Evolutionary conservation across 2,113 vertebrate genomes (phyloP).

Genomic region (Otocyon megalotis): DNA sequence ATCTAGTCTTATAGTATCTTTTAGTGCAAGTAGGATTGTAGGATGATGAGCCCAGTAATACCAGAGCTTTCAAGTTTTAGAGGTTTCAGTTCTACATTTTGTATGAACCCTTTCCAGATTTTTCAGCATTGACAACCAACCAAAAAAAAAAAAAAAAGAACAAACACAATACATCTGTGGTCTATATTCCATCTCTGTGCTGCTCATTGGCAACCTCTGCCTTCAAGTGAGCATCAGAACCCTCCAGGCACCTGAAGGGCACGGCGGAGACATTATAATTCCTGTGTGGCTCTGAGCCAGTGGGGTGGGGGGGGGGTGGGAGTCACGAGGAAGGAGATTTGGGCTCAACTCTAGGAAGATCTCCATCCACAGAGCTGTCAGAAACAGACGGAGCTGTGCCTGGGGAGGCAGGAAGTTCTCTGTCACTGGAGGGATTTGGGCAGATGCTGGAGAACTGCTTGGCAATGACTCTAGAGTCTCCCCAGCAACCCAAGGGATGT

Average conservation of each 20-base stretch:
- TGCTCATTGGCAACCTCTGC: not conserved
- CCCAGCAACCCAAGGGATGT: not conserved
- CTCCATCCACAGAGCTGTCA: conserved; percentile 61
- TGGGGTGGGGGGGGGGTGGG: not conserved
- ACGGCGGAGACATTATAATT: not conserved
- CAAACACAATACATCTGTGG: not conserved
- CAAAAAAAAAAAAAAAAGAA: not conserved
- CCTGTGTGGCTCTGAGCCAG: not conserved
- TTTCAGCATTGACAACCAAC: not conserved
- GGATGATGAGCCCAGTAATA: not conserved
- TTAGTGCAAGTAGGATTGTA: not conserved
- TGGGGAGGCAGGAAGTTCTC: conserved; percentile 64
- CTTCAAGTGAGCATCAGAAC: not conserved
- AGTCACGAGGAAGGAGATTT: conserved; percentile 63
- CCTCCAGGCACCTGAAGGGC: not conserved
- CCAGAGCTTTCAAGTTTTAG: not conserved
- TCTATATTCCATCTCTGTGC: not conserved
- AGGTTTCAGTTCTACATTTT: conserved; percentile 38
- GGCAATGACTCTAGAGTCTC: conserved; percentile 25
- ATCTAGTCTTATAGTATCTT: not conserved
- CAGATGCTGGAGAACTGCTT: conserved; percentile 71
- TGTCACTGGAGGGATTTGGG: conserved; percentile 58
- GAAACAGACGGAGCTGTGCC: conserved; percentile 74
- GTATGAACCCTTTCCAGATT: not conserved
- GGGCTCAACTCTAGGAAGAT: conserved; percentile 47